Conservation (phyloP, 30 jellyfish, hydroid and myxozoan species). For the Phacellophora camtschatica region DNA sequence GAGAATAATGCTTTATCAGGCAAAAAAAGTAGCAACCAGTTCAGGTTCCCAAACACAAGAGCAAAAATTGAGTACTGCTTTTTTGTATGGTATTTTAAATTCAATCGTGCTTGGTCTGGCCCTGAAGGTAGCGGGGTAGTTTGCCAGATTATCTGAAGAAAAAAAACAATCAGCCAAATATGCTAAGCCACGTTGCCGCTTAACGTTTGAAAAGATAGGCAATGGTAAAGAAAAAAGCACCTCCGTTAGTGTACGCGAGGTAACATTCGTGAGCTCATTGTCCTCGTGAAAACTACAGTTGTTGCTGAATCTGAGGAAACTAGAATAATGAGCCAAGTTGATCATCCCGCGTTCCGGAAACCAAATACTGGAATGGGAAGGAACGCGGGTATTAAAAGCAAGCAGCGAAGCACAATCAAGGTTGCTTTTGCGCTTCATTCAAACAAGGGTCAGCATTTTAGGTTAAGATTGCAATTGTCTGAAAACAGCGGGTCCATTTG, state of each 20-base stretch:
- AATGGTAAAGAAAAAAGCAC: too few relatives aligned
- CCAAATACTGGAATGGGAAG: constrained; percentile 68
- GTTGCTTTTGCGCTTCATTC: constrained; percentile 7
- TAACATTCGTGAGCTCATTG: constrained; percentile 4
- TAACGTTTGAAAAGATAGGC: too few relatives aligned
- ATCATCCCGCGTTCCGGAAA: constrained; percentile 62
- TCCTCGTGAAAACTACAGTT: background rate
- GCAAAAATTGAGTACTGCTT: too few relatives aligned
- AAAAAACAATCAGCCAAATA: too few relatives aligned
- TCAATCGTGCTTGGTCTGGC: too few relatives aligned
- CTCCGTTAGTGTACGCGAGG: background rate
- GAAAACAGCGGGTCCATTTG: constrained; percentile 43
- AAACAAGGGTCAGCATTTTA: background rate
- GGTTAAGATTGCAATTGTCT: constrained; percentile 15
- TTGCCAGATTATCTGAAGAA: too few relatives aligned
- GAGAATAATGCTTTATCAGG: too few relatives aligned
- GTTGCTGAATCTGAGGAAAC: constrained; percentile 28
- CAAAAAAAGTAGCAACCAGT: too few relatives aligned
- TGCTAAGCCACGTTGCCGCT: too few relatives aligned
- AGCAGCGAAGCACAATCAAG: constrained; percentile 58
- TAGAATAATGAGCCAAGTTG: constrained; percentile 32
- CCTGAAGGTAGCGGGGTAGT: too few relatives aligned
- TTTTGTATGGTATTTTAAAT: too few relatives aligned
- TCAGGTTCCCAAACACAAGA: too few relatives aligned
- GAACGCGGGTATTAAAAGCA: constrained; percentile 58